Evolutionary conservation across 2,113 vertebrate genomes (phyloP).

Genomic region (Amblyopsis rosae): DNA sequence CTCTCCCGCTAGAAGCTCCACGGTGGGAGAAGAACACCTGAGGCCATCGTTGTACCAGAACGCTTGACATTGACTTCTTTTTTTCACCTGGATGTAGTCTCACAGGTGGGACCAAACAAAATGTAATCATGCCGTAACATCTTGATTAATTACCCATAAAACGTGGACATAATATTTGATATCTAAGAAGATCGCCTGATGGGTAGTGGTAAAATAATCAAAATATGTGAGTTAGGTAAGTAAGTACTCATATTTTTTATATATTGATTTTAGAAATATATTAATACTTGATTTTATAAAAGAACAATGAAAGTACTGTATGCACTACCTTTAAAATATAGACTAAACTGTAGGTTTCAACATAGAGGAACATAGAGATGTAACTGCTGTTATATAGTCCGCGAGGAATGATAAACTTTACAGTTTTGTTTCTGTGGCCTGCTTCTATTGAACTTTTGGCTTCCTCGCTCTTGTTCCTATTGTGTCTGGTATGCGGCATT

Average conservation of each 20-base stretch:
- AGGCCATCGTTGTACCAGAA: constrained; percentile 68
- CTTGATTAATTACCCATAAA: constrained; percentile 28
- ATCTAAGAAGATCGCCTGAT: not conserved
- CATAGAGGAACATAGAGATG: constrained; percentile 21
- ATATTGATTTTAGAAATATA: no score
- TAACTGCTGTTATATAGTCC: constrained; percentile 44
- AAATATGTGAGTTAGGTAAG: no score
- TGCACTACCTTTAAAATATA: constrained; percentile 17
- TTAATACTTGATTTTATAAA: not conserved
- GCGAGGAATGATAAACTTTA: constrained; percentile 47
- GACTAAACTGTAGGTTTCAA: constrained; percentile 9
- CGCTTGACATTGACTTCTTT: constrained; percentile 62
- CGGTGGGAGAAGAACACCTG: constrained; percentile 65
- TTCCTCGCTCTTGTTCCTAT: constrained; percentile 36
- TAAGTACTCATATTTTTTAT: no score
- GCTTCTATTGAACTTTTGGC: constrained; percentile 48
- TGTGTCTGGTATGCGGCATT: constrained; percentile 48
- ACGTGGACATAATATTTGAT: constrained; percentile 16
- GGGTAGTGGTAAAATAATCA: no score
- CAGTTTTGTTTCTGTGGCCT: constrained; percentile 45
- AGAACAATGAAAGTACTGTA: not conserved
- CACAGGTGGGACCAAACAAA: constrained; percentile 65
- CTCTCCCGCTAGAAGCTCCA: constrained; percentile 67
- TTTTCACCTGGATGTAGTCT: constrained; percentile 50
- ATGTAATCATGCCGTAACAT: constrained; percentile 53